Conservation (phyloP, 2,113 vertebrate genomes). For the Alosa alosa region DNA sequence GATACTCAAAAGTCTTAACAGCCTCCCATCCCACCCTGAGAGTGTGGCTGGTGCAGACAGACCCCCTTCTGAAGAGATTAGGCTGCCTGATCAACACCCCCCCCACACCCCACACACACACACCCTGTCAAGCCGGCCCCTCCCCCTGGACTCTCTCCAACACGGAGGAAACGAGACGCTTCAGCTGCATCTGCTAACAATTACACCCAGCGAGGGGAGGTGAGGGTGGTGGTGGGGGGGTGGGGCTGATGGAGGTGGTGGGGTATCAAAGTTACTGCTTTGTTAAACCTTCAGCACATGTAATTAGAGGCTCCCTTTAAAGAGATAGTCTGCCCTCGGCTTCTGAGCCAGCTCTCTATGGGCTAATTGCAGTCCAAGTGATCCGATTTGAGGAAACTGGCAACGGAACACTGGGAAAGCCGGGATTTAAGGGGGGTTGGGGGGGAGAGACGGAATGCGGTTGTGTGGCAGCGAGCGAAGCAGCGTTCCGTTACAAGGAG, state of each 20-base stretch:
- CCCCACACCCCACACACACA: conserved; percentile 56
- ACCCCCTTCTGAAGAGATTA: conserved; percentile 75
- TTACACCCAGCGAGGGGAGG: conserved; percentile 59
- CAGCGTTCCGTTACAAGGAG: background rate
- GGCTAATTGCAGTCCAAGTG: conserved; percentile 48
- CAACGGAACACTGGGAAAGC: conserved; percentile 24
- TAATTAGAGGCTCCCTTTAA: conserved; percentile 54
- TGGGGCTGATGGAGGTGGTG: conserved; percentile 35
- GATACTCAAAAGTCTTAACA: background rate
- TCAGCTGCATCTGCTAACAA: conserved; percentile 76
- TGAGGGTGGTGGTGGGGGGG: conserved; percentile 37
- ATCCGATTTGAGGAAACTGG: conserved; percentile 44
- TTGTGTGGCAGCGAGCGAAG: conserved; percentile 20
- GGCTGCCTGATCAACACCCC: conserved; percentile 62
- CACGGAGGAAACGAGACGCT: conserved; percentile 63
- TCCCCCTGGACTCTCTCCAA: conserved; percentile 65
- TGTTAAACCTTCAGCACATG: conserved; percentile 57
- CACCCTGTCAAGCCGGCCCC: conserved; percentile 43
- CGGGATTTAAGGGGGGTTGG: conserved; percentile 12
- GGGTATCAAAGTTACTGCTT: conserved; percentile 52
- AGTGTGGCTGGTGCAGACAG: conserved; percentile 48
- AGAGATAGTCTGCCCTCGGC: conserved; percentile 20
- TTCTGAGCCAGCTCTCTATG: conserved; percentile 23
- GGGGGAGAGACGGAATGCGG: conserved; percentile 1
- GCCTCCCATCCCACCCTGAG: background rate